These are phyloP conservation scores for Genyomyrus donnyi DNA, from an alignment of 2,113 vertebrate species.

Conservation along the genomic window DNA sequence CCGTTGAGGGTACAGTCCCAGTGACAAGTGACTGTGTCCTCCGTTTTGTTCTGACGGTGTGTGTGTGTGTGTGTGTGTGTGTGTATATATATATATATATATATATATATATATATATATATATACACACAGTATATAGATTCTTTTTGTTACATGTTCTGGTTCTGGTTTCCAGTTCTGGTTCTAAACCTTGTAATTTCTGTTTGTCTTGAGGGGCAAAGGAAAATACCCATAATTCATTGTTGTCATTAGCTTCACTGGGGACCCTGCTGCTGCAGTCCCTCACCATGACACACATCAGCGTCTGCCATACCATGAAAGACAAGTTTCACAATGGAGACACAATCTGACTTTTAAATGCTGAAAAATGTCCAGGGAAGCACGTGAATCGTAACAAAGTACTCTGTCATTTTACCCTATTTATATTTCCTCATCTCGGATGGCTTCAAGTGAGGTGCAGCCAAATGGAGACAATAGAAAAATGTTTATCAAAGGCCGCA, in stretches of 20 bases:
- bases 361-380: slow-evolving; percentile 56
- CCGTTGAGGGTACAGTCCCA: background rate
- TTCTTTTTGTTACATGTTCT: background rate
- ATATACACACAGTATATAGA: too few species aligned
- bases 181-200: background rate
- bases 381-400: slow-evolving; percentile 87
- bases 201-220: background rate
- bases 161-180: too few species aligned
- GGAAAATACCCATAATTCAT: background rate
- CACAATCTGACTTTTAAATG: slow-evolving; percentile 85
- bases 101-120: too few species aligned
- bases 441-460: slow-evolving; percentile 86
- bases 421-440: slow-evolving; percentile 63
- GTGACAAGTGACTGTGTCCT: background rate
- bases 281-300: background rate
- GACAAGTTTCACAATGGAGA: slow-evolving; percentile 71
- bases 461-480: slow-evolving; percentile 59
- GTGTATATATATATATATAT: too few species aligned
- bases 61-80: too few species aligned
- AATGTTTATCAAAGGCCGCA: slow-evolving; percentile 70
- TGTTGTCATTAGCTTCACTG: background rate
- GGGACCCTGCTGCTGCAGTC: background rate
- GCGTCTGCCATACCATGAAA: slow-evolving; percentile 63
- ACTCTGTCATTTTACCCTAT: slow-evolving; percentile 84
- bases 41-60: too few species aligned